Base-by-base conservation (phyloP, 2,113 vertebrate species). In the Halichoeres trimaculatus region DNA sequence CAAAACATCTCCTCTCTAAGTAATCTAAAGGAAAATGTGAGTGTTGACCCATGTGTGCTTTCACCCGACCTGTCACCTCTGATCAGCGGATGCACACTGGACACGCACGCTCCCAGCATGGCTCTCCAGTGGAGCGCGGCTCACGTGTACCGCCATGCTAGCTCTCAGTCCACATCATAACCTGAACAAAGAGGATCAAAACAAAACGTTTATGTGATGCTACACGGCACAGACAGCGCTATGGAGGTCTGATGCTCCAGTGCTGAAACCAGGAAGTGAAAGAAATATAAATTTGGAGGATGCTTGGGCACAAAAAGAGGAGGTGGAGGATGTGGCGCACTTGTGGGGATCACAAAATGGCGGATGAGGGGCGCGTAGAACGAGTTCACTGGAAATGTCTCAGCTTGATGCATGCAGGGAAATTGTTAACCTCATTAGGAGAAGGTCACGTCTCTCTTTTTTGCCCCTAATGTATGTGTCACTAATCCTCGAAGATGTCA, bases 341-440 rank as follows among this genome's bases (percentile, higher is more conserved):
- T 24, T 14, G 54, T n/a, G 61, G 19, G 41, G 5, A 10, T 1
- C n/a, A 72, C 74, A 87, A 91, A 88, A 89, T 78, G 82, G 72
- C 23, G 26, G 43, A 35, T 36, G 34, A 74, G 30, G 26, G 57
- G 63, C 0, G 11, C 2, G 19, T 4, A 1, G 43, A 11, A 5
- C 1, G 51, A 34, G 54, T 70, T 79, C 54, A 70, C 55, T 51
- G 77, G 59, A n/a, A 30, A 72, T 35, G 54, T 63, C 64, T 60
- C 26, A 38, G 55, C 69, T 74, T 48, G 13, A 2, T 8, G 38
- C 64, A 40, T 1, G 23, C 52, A n/a, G 77, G 11, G 75, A 67
- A 76, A 71, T 69, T 13, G 83, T 85, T 87, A 83, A 91, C 90
- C 86, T 75, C 84, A 61, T 85, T 87, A 83, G 63, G 30, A 11